Percentiles rank a stretch among this genome's conserved stretches.
Conservation (phyloP, 2,113 vertebrate species). For the Phaethornis superciliosus region DNA sequence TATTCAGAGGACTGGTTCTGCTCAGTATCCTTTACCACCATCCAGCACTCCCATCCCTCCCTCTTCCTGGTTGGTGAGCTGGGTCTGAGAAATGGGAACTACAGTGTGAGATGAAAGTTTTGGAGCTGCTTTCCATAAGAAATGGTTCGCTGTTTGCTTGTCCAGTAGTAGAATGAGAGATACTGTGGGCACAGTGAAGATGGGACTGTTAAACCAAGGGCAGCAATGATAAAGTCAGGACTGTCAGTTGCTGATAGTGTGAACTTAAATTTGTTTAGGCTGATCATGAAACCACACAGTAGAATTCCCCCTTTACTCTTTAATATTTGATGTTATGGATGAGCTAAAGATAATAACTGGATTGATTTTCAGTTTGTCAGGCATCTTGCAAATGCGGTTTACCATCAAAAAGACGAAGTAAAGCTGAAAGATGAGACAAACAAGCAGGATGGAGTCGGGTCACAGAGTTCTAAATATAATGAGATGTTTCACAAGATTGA, state of each 20-base stretch:
- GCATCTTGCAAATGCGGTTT: background rate
- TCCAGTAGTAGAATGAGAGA: background rate
- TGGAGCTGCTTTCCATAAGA: background rate
- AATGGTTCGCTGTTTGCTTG: background rate
- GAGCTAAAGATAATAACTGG: no score
- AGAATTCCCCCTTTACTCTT: background rate
- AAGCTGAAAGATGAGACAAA: background rate
- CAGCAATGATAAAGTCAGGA: background rate
- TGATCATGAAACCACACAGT: background rate
- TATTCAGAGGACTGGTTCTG: background rate
- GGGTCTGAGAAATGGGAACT: background rate
- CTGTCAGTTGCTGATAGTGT: background rate
- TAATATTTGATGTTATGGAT: background rate
- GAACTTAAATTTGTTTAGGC: background rate
- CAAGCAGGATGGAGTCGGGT: background rate
- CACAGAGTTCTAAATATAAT: background rate
- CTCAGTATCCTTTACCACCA: background rate
- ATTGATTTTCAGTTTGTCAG: no score
- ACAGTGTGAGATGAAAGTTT: background rate
- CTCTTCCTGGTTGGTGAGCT: background rate
- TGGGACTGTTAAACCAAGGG: background rate
- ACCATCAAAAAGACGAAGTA: background rate
- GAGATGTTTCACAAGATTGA: background rate
- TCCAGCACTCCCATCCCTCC: background rate
- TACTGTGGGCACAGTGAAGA: background rate